Conservation (phyloP, 2,888 invertebrate species). For the Orthosia gracilis region DNA sequence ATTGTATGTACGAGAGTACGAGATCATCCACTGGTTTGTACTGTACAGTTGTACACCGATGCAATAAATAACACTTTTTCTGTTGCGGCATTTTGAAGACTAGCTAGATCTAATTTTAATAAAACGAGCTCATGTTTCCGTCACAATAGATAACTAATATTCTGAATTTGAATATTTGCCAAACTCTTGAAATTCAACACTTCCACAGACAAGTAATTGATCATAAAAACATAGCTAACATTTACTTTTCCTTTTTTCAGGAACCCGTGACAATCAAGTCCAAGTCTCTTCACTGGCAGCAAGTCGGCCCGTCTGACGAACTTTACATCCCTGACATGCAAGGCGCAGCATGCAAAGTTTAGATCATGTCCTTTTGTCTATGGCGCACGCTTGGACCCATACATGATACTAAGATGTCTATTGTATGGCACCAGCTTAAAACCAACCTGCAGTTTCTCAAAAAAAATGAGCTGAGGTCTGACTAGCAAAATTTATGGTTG, state of each 20-base stretch:
- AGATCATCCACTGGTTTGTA: not conserved
- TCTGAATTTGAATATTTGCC: conserved; percentile 42
- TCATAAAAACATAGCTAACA: conserved; percentile 5
- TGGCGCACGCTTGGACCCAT: conserved; percentile 60
- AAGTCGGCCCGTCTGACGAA: conserved; percentile 85
- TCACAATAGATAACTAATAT: conserved; percentile 2
- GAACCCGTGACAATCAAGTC: conserved; percentile 86
- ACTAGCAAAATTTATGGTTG: not conserved
- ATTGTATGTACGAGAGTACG: not conserved
- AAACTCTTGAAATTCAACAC: conserved; percentile 14
- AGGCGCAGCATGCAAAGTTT: conserved; percentile 70
- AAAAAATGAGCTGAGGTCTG: not conserved
- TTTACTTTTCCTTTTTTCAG: conserved; percentile 73
- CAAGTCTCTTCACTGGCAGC: conserved; percentile 87
- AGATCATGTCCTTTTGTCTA: conserved; percentile 53
- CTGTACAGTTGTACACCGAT: not conserved
- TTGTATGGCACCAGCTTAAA: conserved; percentile 26
- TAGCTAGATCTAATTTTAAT: not conserved
- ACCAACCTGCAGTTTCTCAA: not conserved
- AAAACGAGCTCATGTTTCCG: conserved; percentile 10
- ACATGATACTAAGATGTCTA: conserved; percentile 34
- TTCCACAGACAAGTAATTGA: not conserved
- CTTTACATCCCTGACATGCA: conserved; percentile 82
- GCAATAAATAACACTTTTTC: not conserved
- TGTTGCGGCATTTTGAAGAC: not conserved